These are phyloP conservation scores for Neomonachus schauinslandi DNA, from an alignment of 2,113 vertebrate genomes.

Conservation along the genomic window DNA sequence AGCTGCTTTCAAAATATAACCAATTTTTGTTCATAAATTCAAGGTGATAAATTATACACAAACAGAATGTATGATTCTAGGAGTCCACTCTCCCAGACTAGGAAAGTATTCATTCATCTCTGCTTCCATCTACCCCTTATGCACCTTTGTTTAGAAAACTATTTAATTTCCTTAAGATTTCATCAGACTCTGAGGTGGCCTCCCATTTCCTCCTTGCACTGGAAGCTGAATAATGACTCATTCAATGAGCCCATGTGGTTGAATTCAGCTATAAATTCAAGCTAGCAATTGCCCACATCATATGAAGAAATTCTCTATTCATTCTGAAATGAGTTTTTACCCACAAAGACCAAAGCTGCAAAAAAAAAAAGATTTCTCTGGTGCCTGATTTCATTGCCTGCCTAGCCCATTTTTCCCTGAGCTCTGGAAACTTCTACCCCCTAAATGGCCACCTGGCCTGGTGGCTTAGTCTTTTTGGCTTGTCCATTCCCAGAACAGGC, in stretches of 20 bases:
- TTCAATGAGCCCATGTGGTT: neutral
- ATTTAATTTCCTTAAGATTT: conserved; percentile 15
- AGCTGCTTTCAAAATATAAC: conserved; percentile 34
- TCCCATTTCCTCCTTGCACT: conserved; percentile 29
- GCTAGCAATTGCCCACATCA: neutral
- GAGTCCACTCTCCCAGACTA: neutral
- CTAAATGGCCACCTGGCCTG: neutral
- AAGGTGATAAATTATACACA: neutral
- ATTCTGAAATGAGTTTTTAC: conserved; percentile 20
- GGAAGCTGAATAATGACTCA: neutral
- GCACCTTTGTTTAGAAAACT: neutral
- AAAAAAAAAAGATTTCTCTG: neutral
- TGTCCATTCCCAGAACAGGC: neutral
- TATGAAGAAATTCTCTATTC: conserved; percentile 11
- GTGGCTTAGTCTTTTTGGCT: neutral
- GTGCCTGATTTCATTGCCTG: neutral
- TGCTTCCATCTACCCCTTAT: neutral
- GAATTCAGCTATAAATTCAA: conserved; percentile 39
- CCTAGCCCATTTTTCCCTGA: neutral
- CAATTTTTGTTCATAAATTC: conserved; percentile 6
- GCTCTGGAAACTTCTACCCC: neutral
- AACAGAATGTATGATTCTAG: neutral
- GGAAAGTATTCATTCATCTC: neutral
- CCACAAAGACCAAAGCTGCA: neutral
- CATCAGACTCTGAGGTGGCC: conserved; percentile 3